Evolutionary conservation across 2,888 invertebrate genomes (phyloP).

Genomic region (Campaea margaritaria): DNA sequence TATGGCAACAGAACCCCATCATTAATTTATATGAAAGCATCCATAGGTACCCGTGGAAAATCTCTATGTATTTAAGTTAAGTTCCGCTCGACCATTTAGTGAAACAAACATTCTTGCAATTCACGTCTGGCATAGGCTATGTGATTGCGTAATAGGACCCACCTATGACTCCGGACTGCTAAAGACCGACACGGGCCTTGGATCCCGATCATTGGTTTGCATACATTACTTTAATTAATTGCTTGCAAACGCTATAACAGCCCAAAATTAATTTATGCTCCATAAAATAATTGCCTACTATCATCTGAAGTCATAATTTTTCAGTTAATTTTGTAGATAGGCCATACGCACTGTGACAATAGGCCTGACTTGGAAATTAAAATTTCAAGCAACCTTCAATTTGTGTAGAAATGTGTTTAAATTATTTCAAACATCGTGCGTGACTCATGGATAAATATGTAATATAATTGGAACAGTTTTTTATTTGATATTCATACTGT

Average conservation of each 20-base stretch:
- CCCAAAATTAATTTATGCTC: conserved; percentile 71
- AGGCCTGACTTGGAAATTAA: conserved; percentile 5
- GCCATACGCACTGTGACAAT: conserved; percentile 15
- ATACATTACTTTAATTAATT: conserved; percentile 76
- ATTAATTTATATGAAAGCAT: too few species aligned
- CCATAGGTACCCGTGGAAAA: too few species aligned
- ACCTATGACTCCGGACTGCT: conserved; percentile 28
- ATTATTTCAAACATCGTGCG: too few species aligned
- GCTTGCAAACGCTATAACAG: conserved; percentile 52
- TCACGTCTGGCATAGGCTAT: too few species aligned
- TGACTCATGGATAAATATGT: too few species aligned
- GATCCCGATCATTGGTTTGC: conserved; percentile 57
- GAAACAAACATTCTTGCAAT: too few species aligned
- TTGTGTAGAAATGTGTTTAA: too few species aligned
- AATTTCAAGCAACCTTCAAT: neutral
- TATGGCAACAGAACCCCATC: too few species aligned
- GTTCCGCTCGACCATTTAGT: too few species aligned
- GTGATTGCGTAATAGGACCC: conserved; percentile 33
- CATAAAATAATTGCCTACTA: conserved; percentile 58
- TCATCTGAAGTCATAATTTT: conserved; percentile 48
- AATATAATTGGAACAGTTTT: too few species aligned
- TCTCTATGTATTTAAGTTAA: too few species aligned
- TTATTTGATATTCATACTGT: too few species aligned
- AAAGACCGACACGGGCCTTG: conserved; percentile 41
- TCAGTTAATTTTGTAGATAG: conserved; percentile 34